Conservation (phyloP, 2,888 invertebrate genomes). For the Chalcosyrphus nemorum region DNA sequence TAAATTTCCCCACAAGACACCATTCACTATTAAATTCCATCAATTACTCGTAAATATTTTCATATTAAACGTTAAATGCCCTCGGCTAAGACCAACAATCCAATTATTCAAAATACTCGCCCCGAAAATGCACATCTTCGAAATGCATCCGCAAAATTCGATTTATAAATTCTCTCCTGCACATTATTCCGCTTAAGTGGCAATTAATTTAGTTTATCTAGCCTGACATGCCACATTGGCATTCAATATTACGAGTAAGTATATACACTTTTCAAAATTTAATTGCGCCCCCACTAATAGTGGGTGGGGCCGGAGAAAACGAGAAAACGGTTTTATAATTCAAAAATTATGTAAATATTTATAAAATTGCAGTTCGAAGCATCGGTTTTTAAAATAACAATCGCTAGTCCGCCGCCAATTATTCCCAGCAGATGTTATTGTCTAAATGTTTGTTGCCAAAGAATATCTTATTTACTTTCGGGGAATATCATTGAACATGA, state of each 20-base stretch:
- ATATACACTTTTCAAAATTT: constrained; percentile 19
- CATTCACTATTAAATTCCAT: no score
- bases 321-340: constrained; percentile 14
- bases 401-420: not conserved
- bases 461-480: constrained; percentile 4
- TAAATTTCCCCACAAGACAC: no score
- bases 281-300: no score
- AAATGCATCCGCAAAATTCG: constrained; percentile 16
- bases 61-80: not conserved
- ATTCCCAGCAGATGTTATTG: not conserved
- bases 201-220: constrained; percentile 58
- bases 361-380: constrained; percentile 3
- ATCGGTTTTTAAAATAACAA: constrained; percentile 11
- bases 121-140: no score
- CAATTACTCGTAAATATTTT: not conserved
- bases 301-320: not conserved
- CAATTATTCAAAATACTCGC: not conserved
- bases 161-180: constrained; percentile 34
- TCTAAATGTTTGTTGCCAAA: not conserved
- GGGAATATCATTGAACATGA: no score
- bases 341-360: constrained; percentile 47
- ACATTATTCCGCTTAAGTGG: constrained; percentile 53
- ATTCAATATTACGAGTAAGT: constrained; percentile 28
- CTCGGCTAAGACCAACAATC: not conserved
- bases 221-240: constrained; percentile 29